Evolutionary conservation across 2,888 invertebrate genomes (phyloP).

Genomic region (Archaeoteleia sp.): DNA sequence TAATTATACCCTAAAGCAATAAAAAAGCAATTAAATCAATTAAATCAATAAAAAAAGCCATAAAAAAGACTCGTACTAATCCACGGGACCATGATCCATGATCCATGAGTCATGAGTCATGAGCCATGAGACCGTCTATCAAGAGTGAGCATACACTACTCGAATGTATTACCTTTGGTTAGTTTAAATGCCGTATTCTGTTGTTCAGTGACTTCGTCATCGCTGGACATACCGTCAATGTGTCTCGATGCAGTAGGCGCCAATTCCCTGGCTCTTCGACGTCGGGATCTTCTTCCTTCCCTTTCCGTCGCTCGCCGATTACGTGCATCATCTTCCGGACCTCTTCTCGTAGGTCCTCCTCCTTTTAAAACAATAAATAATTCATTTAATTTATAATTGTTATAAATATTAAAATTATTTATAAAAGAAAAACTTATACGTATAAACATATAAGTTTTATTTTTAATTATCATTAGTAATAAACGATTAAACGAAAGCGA

Average conservation of each 20-base stretch:
- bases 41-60: too few species aligned
- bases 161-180: slow-evolving; percentile 76
- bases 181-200: slow-evolving; percentile 81
- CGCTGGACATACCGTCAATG: slow-evolving; percentile 96
- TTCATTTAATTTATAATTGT: background rate
- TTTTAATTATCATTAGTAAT: too few species aligned
- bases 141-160: too few species aligned
- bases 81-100: too few species aligned
- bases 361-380: slow-evolving; percentile 55
- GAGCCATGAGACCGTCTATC: too few species aligned
- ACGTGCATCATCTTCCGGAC: slow-evolving; percentile 81
- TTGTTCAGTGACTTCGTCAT: slow-evolving; percentile 94
- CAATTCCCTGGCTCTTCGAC: slow-evolving; percentile 86
- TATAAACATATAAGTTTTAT: too few species aligned
- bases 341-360: slow-evolving; percentile 72
- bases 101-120: too few species aligned
- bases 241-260: slow-evolving; percentile 79
- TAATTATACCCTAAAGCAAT: too few species aligned
- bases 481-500: too few species aligned
- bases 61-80: too few species aligned
- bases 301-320: slow-evolving; percentile 90
- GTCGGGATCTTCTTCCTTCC: slow-evolving; percentile 91
- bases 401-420: too few species aligned
- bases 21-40: too few species aligned
- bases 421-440: slow-evolving; percentile 10